Conservation (phyloP, 2,888 invertebrate genomes). For the Zelleria hepariella region DNA sequence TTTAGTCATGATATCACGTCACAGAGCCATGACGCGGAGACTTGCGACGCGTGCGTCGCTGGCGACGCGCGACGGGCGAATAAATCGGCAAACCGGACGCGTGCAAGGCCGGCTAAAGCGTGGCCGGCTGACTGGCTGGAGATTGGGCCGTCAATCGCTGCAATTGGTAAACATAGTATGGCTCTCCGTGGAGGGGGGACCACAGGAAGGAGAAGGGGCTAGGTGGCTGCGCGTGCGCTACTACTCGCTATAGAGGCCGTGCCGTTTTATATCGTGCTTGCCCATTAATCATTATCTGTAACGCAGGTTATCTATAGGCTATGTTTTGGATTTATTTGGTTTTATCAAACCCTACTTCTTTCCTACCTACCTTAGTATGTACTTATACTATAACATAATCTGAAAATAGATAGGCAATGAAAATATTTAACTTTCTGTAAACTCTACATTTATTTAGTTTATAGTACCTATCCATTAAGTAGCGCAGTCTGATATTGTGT, state of each 20-base stretch:
- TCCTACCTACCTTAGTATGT: too few relatives aligned
- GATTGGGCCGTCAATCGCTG: slow-evolving; percentile 41
- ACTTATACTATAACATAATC: too few relatives aligned
- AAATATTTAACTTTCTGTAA: too few relatives aligned
- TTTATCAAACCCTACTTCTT: too few relatives aligned
- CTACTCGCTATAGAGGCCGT: slow-evolving; percentile 76
- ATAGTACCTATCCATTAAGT: too few relatives aligned
- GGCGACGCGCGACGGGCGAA: slow-evolving; percentile 55
- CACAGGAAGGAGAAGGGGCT: slow-evolving; percentile 82
- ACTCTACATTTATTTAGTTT: too few relatives aligned
- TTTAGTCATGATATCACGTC: slow-evolving; percentile 65
- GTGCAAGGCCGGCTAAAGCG: slow-evolving; percentile 84
- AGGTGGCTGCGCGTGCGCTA: slow-evolving; percentile 86
- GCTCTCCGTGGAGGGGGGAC: slow-evolving; percentile 43
- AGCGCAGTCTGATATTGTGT: too few relatives aligned
- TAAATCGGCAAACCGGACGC: slow-evolving; percentile 72
- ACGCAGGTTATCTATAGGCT: background rate
- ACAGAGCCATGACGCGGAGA: slow-evolving; percentile 63
- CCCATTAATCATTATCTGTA: slow-evolving; percentile 75
- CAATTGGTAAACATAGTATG: slow-evolving; percentile 68
- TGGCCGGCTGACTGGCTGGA: slow-evolving; percentile 61
- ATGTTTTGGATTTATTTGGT: slow-evolving; percentile 61
- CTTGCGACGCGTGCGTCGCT: slow-evolving; percentile 58
- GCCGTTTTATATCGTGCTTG: slow-evolving; percentile 80
- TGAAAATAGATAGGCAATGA: too few relatives aligned